Conservation (phyloP, 2,113 vertebrate species). For the Halcyon senegalensis region DNA sequence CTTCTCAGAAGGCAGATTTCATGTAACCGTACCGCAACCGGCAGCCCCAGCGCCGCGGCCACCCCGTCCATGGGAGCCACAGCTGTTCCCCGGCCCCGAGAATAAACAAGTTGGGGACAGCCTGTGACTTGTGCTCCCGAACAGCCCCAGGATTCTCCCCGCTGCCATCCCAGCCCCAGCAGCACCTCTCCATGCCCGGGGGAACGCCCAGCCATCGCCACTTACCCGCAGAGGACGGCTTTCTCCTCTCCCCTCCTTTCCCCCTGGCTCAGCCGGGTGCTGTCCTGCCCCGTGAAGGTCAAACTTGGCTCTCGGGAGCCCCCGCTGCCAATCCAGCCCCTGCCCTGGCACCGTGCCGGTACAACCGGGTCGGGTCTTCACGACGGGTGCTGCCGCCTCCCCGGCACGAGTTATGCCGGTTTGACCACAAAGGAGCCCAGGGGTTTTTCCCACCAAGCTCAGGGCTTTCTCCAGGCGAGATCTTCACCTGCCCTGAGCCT, state of each 20-base stretch:
- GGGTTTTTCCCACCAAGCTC: not conserved
- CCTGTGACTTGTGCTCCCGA: constrained; percentile 49
- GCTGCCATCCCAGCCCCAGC: not conserved
- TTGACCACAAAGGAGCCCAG: not conserved
- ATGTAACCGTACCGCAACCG: not conserved
- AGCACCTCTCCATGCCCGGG: accelerated
- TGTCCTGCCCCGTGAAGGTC: constrained; percentile 33
- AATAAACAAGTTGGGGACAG: constrained; percentile 67
- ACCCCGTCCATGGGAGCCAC: not conserved
- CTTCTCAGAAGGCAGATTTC: not conserved
- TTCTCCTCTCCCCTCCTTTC: not conserved
- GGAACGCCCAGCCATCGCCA: not conserved
- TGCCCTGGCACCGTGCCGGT: not conserved
- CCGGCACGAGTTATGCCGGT: not conserved
- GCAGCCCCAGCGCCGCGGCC: not conserved
- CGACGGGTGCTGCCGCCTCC: not conserved
- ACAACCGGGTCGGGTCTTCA: not conserved
- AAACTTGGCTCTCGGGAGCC: not conserved
- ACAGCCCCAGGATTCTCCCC: not conserved
- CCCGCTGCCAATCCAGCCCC: constrained; percentile 35
- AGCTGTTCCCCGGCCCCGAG: constrained; percentile 64
- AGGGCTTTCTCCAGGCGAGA: not conserved
- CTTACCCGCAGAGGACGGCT: not conserved
- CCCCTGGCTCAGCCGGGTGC: not conserved
- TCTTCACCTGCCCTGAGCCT: not conserved